phyloP scores from a whole-genome alignment of 2,113 vertebrate species.

The Leucoraja erinaceus region DNA sequence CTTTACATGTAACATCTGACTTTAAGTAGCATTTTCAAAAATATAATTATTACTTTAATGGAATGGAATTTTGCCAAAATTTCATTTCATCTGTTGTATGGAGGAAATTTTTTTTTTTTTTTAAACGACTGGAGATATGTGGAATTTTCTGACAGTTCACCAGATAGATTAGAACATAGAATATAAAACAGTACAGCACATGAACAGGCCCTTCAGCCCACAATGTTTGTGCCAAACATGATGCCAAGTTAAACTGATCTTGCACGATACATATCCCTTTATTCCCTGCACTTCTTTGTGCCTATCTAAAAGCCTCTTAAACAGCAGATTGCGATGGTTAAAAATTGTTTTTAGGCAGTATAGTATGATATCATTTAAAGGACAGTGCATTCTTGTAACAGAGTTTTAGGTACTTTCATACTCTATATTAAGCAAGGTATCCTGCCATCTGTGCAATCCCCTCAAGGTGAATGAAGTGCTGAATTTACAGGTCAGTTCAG shows the following conservation, averaged over 20 bases:
- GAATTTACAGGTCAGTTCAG: background rate
- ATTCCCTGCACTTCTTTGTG: too few relatives aligned
- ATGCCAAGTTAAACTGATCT: too few relatives aligned
- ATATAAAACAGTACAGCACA: too few relatives aligned
- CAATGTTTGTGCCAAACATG: too few relatives aligned
- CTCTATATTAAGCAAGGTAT: background rate
- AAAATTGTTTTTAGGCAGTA: background rate
- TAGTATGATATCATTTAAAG: background rate
- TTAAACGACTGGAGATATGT: background rate
- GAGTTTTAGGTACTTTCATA: constrained; percentile 5
- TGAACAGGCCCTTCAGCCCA: too few relatives aligned
- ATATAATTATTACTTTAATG: background rate
- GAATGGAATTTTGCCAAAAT: background rate
- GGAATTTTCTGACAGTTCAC: background rate
- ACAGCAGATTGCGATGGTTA: background rate
- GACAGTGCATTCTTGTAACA: background rate
- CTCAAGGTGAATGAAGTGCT: background rate
- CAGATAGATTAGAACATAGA: too few relatives aligned
- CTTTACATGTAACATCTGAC: background rate
- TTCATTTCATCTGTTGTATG: background rate
- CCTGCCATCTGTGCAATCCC: constrained; percentile 1
- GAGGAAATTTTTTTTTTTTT: background rate
- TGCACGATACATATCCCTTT: too few relatives aligned
- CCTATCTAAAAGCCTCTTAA: too few relatives aligned
- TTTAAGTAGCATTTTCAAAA: background rate